Evolutionary conservation across 2,888 invertebrate species (phyloP).

Genomic region (Schizaphis graminum): DNA sequence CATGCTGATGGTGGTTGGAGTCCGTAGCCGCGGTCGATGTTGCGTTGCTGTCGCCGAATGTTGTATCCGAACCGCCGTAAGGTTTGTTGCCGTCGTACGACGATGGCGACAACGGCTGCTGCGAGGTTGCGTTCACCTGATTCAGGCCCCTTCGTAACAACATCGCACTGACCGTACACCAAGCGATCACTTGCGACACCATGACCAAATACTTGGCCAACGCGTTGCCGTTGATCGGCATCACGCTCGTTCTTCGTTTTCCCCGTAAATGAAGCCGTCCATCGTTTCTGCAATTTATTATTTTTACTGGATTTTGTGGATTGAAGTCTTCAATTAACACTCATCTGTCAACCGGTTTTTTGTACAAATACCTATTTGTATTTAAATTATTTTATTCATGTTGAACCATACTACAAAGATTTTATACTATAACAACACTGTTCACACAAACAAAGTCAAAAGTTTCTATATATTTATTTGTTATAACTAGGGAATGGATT

Average conservation of each 20-base stretch:
- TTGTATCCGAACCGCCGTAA: not conserved
- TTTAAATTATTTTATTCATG: not conserved
- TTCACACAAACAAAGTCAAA: too few species aligned
- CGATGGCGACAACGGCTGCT: not conserved
- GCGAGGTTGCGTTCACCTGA: constrained; percentile 34
- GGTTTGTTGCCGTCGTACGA: not conserved
- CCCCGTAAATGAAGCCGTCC: not conserved
- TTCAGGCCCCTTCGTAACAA: constrained; percentile 42
- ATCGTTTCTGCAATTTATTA: not conserved
- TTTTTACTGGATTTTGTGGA: not conserved
- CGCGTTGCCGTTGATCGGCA: constrained; percentile 54
- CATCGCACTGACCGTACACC: constrained; percentile 61
- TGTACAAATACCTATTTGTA: not conserved
- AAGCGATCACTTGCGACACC: constrained; percentile 58
- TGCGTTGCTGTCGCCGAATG: not conserved
- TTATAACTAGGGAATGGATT: too few species aligned
- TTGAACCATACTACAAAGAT: too few species aligned
- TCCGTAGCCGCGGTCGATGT: not conserved
- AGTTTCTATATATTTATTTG: too few species aligned
- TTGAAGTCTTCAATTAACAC: not conserved
- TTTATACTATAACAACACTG: too few species aligned
- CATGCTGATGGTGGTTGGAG: not conserved
- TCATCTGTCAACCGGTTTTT: not conserved
- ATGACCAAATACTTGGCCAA: constrained; percentile 62
- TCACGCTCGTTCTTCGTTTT: constrained; percentile 10